phyloP scores from a whole-genome alignment of 2,888 invertebrate species.

The Luperina nickerlii region DNA sequence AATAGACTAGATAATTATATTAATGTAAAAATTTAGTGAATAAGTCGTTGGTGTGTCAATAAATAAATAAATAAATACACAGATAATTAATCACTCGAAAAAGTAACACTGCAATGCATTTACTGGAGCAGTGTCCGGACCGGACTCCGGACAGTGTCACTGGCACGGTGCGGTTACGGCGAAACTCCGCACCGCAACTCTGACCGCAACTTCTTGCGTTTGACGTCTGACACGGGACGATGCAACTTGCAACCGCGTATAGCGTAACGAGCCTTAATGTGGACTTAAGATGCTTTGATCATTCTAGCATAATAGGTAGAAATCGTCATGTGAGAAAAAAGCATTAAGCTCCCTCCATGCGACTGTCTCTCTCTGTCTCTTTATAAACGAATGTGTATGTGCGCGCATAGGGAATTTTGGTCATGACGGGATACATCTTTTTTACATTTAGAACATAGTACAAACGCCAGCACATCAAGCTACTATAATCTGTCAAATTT shows the following conservation, averaged over 20 bases:
- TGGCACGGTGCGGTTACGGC: slow-evolving; percentile 57
- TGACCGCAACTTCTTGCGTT: slow-evolving; percentile 67
- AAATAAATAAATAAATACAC: no score
- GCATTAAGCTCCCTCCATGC: no score
- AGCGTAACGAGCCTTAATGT: slow-evolving; percentile 19
- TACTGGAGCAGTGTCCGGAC: slow-evolving; percentile 26
- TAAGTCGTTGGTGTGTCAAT: no score
- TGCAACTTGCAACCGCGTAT: slow-evolving; percentile 43
- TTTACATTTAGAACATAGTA: not conserved
- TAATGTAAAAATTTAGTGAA: no score
- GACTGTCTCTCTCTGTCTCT: no score
- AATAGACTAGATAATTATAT: no score
- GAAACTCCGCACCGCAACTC: slow-evolving; percentile 61
- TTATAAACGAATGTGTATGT: no score
- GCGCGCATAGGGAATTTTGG: no score
- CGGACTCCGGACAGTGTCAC: slow-evolving; percentile 54
- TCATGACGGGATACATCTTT: no score
- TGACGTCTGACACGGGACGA: slow-evolving; percentile 60
- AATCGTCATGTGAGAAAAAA: not conserved
- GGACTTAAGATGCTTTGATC: slow-evolving; percentile 6
- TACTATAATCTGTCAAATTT: no score
- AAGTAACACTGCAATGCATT: slow-evolving; percentile 35
- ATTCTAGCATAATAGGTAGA: not conserved
- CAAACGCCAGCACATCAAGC: no score
- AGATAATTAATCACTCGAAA: slow-evolving; percentile 23